A percentile compares a stretch with the other conserved stretches of the same genome.
Conservation (phyloP, 1,140 invertebrate genomes). For the Halyomorpha halys region DNA sequence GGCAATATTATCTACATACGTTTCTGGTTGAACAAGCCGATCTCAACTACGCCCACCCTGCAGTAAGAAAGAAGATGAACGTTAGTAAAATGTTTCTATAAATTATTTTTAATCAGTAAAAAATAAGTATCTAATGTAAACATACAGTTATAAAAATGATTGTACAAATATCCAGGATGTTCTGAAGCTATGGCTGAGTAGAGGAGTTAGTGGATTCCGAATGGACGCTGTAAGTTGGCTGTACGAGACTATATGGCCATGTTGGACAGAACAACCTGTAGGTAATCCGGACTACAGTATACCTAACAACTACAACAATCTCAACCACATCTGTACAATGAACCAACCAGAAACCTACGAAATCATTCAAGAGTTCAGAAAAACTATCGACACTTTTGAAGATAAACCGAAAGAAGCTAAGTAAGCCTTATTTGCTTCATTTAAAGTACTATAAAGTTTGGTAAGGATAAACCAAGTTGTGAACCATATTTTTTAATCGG, state of each 20-base stretch:
- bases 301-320: neutral
- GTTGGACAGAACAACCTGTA: slow-evolving; percentile 12
- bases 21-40: slow-evolving; percentile 62
- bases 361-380: no score
- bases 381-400: neutral
- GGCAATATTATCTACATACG: slow-evolving; percentile 67
- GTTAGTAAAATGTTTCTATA: slow-evolving; percentile 41
- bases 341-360: neutral
- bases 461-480: no score
- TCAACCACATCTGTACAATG: neutral
- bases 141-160: no score
- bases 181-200: slow-evolving; percentile 64
- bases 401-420: neutral
- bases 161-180: slow-evolving; percentile 1
- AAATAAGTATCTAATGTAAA: no score
- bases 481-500: no score
- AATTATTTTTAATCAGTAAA: no score
- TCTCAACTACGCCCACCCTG: slow-evolving; percentile 52
- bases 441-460: no score
- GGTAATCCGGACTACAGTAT: slow-evolving; percentile 24
- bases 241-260: slow-evolving; percentile 39
- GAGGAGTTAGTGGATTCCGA: slow-evolving; percentile 42
- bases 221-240: slow-evolving; percentile 40
- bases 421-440: no score
- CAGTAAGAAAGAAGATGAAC: slow-evolving; percentile 49